Conservation (phyloP, 1,140 invertebrate species). For the Platorchestia sp. region DNA sequence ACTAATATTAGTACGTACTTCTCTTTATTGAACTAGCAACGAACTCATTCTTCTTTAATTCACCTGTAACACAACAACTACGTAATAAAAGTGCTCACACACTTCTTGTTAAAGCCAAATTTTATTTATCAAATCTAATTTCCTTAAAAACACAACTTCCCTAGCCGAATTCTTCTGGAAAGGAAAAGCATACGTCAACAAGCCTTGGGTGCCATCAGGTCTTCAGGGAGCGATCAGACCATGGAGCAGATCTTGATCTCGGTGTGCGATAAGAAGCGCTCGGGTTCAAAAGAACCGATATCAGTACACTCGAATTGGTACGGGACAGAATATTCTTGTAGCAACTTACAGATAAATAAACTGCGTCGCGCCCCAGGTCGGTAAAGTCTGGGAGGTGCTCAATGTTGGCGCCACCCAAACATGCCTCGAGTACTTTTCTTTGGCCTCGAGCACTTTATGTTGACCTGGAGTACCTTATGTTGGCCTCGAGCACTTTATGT, state of each 20-base stretch:
- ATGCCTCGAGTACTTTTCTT: background rate
- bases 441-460: too few species aligned
- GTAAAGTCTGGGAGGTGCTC: background rate
- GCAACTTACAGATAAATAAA: background rate
- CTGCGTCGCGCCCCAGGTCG: background rate
- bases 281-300: background rate
- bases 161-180: background rate
- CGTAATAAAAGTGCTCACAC: too few species aligned
- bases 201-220: background rate
- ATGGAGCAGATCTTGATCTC: background rate
- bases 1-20: too few species aligned
- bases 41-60: too few species aligned
- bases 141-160: background rate
- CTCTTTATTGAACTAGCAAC: too few species aligned
- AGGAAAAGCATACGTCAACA: background rate
- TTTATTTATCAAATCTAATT: background rate
- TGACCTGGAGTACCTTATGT: background rate
- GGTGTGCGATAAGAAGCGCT: background rate
- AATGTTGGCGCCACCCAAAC: background rate
- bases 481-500: too few species aligned
- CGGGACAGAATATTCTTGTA: background rate
- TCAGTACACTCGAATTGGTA: background rate
- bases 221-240: background rate
- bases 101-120: background rate
- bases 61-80: too few species aligned